These are phyloP conservation scores for Trachelipus rathkii DNA, from an alignment of 1,140 invertebrate genomes.

Conservation along the genomic window DNA sequence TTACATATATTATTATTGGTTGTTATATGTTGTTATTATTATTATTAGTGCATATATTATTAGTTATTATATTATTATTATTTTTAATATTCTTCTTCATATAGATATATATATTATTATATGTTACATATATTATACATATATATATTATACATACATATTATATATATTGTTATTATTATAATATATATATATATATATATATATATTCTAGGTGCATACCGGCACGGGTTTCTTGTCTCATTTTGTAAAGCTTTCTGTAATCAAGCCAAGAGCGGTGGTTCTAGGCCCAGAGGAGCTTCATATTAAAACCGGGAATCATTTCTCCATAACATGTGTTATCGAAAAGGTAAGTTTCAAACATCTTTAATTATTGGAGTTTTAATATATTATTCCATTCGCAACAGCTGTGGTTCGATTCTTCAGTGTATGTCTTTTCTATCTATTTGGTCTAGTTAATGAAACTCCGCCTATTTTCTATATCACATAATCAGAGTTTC, in stretches of 20 bases:
- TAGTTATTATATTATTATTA: too few species aligned
- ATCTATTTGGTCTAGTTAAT: too few species aligned
- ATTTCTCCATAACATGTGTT: slow-evolving; percentile 24
- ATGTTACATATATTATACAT: neutral
- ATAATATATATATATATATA: neutral
- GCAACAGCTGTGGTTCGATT: too few species aligned
- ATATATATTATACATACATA: slow-evolving; percentile 8
- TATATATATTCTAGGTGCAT: slow-evolving; percentile 11
- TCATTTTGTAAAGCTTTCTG: slow-evolving; percentile 21
- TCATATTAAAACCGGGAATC: slow-evolving; percentile 13
- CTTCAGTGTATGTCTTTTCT: too few species aligned
- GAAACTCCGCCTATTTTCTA: too few species aligned
- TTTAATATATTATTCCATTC: too few species aligned
- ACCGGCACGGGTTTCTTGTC: slow-evolving; percentile 25
- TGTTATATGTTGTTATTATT: too few species aligned
- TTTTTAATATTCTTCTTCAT: too few species aligned
- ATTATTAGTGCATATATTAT: neutral
- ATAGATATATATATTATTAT: neutral
- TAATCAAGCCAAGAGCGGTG: slow-evolving; percentile 18
- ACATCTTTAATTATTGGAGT: too few species aligned
- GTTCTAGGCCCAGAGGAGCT: slow-evolving; percentile 21
- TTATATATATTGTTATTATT: neutral
- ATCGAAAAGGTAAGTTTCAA: slow-evolving; percentile 24
- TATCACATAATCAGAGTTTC: too few species aligned
- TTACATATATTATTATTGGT: too few species aligned